These are phyloP conservation scores for Monodelphis domestica DNA, from an alignment of 2,797 vertebrate species.

Conservation along the genomic window DNA sequence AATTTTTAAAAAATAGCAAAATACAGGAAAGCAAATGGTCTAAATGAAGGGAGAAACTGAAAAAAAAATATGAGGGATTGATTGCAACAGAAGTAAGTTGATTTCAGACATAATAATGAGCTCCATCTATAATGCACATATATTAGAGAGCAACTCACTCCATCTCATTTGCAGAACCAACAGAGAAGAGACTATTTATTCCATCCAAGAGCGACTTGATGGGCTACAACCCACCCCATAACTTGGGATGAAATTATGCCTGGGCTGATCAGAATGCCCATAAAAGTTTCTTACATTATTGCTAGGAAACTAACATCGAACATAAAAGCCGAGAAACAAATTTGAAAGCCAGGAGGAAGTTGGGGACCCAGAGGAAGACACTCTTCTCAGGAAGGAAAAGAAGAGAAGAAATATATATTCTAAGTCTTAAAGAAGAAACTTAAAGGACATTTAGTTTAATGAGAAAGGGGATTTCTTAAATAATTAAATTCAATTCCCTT, in stretches of 20 bases:
- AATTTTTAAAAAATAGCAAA: not conserved
- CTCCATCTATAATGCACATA: not conserved
- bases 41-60: not conserved
- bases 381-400: not conserved
- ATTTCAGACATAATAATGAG: conserved; percentile 44
- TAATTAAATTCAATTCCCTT: not conserved
- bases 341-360: not conserved
- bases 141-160: not conserved
- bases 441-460: not conserved
- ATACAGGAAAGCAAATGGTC: not conserved
- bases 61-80: not conserved
- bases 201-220: conserved; percentile 18
- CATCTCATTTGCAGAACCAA: conserved; percentile 5
- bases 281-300: conserved; percentile 21
- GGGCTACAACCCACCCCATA: conserved; percentile 6
- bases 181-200: conserved; percentile 5
- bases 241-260: conserved; percentile 15
- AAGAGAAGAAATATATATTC: not conserved
- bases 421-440: not conserved
- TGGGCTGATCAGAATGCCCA: conserved; percentile 40
- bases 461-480: not conserved
- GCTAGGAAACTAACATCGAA: not conserved
- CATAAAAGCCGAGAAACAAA: not conserved
- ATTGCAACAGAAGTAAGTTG: not conserved
- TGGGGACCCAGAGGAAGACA: not conserved